Evolutionary conservation across 2,113 vertebrate genomes (phyloP).

Genomic region (Chauna torquata): DNA sequence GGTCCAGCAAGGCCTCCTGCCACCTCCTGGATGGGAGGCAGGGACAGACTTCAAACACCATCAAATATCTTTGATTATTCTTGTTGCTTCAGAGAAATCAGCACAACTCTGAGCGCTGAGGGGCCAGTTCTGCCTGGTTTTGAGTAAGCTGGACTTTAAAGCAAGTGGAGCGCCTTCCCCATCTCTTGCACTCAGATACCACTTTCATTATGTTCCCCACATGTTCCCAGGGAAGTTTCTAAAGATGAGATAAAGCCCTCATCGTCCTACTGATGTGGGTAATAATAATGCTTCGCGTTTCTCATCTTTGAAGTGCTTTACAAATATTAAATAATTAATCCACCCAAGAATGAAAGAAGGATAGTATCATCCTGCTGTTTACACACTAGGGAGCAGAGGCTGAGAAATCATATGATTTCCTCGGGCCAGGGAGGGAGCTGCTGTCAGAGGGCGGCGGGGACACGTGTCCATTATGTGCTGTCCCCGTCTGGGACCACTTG

Average conservation of each 20-base stretch:
- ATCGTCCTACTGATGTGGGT: not conserved
- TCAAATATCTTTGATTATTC: not conserved
- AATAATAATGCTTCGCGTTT: not conserved
- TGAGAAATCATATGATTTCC: not conserved
- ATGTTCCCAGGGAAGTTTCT: not conserved
- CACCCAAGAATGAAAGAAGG: not conserved
- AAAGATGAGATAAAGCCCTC: not conserved
- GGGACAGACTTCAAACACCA: not conserved
- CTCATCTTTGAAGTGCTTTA: constrained; percentile 10
- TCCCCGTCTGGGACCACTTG: not conserved
- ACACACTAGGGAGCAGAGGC: not conserved
- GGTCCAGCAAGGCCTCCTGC: not conserved
- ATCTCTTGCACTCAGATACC: rapidly evolving
- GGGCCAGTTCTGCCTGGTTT: not conserved
- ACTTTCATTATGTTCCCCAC: rapidly evolving
- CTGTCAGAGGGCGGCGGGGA: not conserved
- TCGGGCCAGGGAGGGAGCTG: not conserved
- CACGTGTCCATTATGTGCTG: rapidly evolving
- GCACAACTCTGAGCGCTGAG: not conserved
- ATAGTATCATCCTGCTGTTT: not conserved
- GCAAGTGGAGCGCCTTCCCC: rapidly evolving
- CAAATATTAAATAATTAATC: constrained; percentile 47
- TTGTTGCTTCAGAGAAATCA: not conserved
- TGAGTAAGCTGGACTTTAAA: not conserved
- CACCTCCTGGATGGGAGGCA: not conserved